Evolutionary conservation across 2,113 vertebrate genomes (phyloP).

Genomic region (Laticauda laticaudata): DNA sequence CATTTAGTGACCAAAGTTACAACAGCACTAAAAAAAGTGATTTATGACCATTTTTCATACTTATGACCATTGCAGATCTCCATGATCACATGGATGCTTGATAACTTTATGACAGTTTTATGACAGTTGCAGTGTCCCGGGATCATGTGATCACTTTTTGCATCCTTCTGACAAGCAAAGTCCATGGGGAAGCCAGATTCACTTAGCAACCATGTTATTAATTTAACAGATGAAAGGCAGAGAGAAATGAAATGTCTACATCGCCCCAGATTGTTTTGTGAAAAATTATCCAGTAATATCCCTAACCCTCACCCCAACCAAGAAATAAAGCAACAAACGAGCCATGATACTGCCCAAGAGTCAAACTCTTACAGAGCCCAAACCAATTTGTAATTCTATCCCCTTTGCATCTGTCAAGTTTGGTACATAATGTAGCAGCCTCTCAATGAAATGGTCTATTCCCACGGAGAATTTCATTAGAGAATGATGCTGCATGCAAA

Average conservation of each 20-base stretch:
- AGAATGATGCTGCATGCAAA: slow-evolving; percentile 68
- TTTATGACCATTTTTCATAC: too few relatives aligned
- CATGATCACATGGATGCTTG: too few relatives aligned
- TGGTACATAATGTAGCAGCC: slow-evolving; percentile 51
- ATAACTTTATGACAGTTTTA: too few relatives aligned
- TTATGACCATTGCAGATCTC: too few relatives aligned
- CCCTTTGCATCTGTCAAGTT: slow-evolving; percentile 47
- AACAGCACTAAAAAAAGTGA: too few relatives aligned
- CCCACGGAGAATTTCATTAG: slow-evolving; percentile 68
- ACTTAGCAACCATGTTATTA: too few relatives aligned
- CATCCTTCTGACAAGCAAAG: too few relatives aligned
- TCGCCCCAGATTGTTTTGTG: neutral
- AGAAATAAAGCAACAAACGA: slow-evolving; percentile 1
- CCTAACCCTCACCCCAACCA: neutral
- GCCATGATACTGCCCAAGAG: slow-evolving; percentile 20
- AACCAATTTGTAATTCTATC: slow-evolving; percentile 42
- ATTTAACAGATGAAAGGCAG: neutral
- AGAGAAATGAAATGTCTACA: neutral
- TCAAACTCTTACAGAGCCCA: slow-evolving; percentile 1
- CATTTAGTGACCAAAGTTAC: too few relatives aligned
- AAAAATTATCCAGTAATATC: slow-evolving; percentile 5
- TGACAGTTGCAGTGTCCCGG: too few relatives aligned
- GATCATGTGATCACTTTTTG: too few relatives aligned
- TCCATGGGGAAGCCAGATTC: too few relatives aligned
- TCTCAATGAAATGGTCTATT: slow-evolving; percentile 61